Evolutionary conservation across 2,888 invertebrate species (phyloP).

Genomic region (Drosophila trichaetosa): DNA sequence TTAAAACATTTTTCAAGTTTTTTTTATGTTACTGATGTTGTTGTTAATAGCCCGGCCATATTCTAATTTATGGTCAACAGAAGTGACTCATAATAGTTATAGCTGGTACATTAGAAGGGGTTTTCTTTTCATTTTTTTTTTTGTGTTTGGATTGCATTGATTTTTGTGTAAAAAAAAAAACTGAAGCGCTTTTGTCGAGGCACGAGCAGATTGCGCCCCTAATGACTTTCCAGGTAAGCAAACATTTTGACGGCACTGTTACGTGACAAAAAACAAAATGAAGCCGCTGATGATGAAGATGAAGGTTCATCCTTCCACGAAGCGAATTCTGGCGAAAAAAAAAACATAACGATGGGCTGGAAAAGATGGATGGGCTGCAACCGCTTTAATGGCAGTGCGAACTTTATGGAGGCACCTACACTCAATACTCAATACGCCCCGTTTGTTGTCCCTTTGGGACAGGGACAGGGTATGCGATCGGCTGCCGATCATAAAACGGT

Average conservation of each 20-base stretch:
- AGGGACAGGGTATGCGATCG: not conserved
- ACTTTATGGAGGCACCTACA: conserved; percentile 55
- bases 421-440: conserved; percentile 36
- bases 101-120: conserved; percentile 33
- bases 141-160: not conserved
- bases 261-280: conserved; percentile 62
- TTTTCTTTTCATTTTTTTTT: conserved; percentile 10
- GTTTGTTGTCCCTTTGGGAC: conserved; percentile 62
- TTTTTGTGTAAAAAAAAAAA: conserved; percentile 14
- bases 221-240: conserved; percentile 79
- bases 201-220: conserved; percentile 60
- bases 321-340: conserved; percentile 8
- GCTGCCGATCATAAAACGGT: conserved; percentile 59
- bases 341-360: conserved; percentile 23
- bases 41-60: conserved; percentile 54
- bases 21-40: conserved; percentile 49
- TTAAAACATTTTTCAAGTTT: conserved; percentile 55
- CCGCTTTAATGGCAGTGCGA: conserved; percentile 70
- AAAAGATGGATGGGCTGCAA: conserved; percentile 62
- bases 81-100: conserved; percentile 43
- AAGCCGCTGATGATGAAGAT: conserved; percentile 1
- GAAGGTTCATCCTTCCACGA: conserved; percentile 5
- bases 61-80: conserved; percentile 62
- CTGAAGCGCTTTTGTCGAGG: conserved; percentile 27
- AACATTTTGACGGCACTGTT: conserved; percentile 49